These are phyloP conservation scores for Panonychus citri DNA, from an alignment of 1,140 invertebrate genomes.

Conservation along the genomic window DNA sequence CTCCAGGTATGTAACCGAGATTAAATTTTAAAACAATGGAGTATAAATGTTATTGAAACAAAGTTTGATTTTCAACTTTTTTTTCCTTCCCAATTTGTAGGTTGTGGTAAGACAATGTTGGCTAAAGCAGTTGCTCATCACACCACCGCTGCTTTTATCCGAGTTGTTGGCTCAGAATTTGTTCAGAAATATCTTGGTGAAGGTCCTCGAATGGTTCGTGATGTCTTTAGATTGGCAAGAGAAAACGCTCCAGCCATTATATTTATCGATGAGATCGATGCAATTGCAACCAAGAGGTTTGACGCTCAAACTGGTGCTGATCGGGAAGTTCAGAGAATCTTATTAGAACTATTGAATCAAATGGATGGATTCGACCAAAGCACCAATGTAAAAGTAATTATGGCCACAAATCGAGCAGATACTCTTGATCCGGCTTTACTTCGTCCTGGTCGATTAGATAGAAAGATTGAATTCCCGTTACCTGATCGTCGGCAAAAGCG, in stretches of 20 bases:
- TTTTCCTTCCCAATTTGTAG: slow-evolving; percentile 24
- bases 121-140: slow-evolving; percentile 93
- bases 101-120: slow-evolving; percentile 93
- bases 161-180: slow-evolving; percentile 97
- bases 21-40: no score
- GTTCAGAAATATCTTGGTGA: slow-evolving; percentile 98
- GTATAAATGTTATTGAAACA: slow-evolving; percentile 7
- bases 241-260: slow-evolving; percentile 99
- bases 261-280: slow-evolving; percentile 97
- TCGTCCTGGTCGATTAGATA: slow-evolving; percentile 82
- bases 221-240: slow-evolving; percentile 93
- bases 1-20: slow-evolving; percentile 43
- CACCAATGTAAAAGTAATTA: slow-evolving; percentile 99
- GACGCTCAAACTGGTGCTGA: slow-evolving; percentile 98
- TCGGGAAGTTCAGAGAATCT: slow-evolving; percentile 92
- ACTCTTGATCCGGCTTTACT: slow-evolving; percentile 92
- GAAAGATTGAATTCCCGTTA: slow-evolving; percentile 96
- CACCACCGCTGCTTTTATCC: slow-evolving; percentile 90
- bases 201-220: slow-evolving; percentile 94
- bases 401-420: slow-evolving; percentile 97
- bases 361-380: slow-evolving; percentile 99
- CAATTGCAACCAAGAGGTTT: slow-evolving; percentile 93
- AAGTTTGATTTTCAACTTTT: not conserved
- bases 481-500: slow-evolving; percentile 94
- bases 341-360: slow-evolving; percentile 91